Evolutionary conservation across 2,113 vertebrate genomes (phyloP).

Genomic region (Ploceus nigricollis): DNA sequence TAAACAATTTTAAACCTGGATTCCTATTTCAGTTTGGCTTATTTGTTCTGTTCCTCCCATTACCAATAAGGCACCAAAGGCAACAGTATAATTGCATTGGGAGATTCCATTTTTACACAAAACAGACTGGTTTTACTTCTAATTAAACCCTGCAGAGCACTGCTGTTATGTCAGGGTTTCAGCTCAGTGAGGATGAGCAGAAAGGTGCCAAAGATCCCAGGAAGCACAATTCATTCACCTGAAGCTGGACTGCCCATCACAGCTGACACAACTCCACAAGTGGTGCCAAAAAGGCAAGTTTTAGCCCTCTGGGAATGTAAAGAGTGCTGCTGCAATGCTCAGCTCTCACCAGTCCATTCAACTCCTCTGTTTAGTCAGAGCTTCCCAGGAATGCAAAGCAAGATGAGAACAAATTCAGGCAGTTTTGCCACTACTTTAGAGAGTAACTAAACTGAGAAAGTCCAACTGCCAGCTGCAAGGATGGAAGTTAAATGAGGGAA

Average conservation of each 20-base stretch:
- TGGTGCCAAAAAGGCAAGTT: not conserved
- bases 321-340: not conserved
- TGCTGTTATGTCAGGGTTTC: not conserved
- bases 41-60: not conserved
- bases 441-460: not conserved
- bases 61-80: not conserved
- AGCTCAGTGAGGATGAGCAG: not conserved
- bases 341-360: not conserved
- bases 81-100: not conserved
- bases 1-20: not conserved
- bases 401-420: not conserved
- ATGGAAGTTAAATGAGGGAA: not conserved
- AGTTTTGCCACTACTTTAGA: not conserved
- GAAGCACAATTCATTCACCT: not conserved
- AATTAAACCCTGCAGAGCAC: not conserved
- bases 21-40: not conserved
- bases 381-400: not conserved
- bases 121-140: not conserved
- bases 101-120: not conserved
- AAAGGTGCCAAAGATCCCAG: not conserved
- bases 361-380: not conserved
- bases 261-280: not conserved
- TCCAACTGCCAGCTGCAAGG: not conserved
- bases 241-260: not conserved
- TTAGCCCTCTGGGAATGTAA: not conserved